Evolutionary conservation across 2,888 invertebrate species (phyloP).

Genomic region (Allacma fusca): DNA sequence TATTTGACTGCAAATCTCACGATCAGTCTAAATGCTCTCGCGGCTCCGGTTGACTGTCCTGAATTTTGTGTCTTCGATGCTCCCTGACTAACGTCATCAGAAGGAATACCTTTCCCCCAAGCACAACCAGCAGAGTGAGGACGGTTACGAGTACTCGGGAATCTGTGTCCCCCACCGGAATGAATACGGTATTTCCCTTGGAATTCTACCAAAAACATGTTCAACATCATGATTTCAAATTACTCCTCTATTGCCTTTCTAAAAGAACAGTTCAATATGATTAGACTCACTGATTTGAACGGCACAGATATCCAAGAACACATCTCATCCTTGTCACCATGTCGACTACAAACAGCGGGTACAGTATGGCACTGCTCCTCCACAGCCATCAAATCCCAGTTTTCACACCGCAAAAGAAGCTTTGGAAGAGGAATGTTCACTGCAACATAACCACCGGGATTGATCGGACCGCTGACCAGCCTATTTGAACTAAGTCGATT

Average conservation of each 20-base stretch:
- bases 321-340: slow-evolving; percentile 59
- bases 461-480: slow-evolving; percentile 41
- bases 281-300: slow-evolving; percentile 65
- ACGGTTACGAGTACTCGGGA: slow-evolving; percentile 49
- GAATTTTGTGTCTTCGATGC: slow-evolving; percentile 22
- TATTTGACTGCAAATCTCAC: too few relatives aligned
- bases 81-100: slow-evolving; percentile 45
- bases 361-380: slow-evolving; percentile 59
- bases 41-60: not conserved
- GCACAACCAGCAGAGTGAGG: slow-evolving; percentile 54
- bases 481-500: slow-evolving; percentile 41
- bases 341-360: slow-evolving; percentile 63
- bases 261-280: not conserved
- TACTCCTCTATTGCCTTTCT: too few relatives aligned
- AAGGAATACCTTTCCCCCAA: slow-evolving; percentile 54
- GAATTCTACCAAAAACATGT: slow-evolving; percentile 53
- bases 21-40: not conserved
- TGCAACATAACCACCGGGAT: slow-evolving; percentile 62
- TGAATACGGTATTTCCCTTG: slow-evolving; percentile 58
- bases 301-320: slow-evolving; percentile 66
- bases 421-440: slow-evolving; percentile 60
- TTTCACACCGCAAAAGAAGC: slow-evolving; percentile 58
- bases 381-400: slow-evolving; percentile 63
- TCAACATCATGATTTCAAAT: too few relatives aligned
- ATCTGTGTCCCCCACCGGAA: slow-evolving; percentile 59